Conservation (phyloP, 2,888 invertebrate species). For the Zootermopsis nevadensis region DNA sequence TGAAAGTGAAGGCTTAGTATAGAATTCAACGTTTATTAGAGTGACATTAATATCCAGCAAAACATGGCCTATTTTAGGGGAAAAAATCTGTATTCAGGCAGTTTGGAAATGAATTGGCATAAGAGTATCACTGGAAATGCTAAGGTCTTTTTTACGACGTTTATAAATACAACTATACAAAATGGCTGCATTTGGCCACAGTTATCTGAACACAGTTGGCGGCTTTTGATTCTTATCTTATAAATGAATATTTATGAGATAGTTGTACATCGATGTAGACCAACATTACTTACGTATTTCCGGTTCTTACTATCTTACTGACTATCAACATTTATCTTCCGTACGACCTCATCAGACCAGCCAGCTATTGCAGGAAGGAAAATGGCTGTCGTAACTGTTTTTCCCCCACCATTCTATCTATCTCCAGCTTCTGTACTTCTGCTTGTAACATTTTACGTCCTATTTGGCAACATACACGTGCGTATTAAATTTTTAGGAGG, state of each 20-base stretch:
- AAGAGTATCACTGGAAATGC: no score
- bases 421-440: neutral
- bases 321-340: neutral
- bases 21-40: no score
- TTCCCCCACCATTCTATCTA: neutral
- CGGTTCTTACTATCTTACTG: neutral
- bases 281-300: constrained; percentile 5
- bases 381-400: constrained; percentile 22
- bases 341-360: constrained; percentile 20
- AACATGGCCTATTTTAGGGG: no score
- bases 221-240: neutral
- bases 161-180: no score
- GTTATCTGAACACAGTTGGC: no score
- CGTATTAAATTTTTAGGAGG: constrained; percentile 27
- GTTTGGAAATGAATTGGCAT: no score
- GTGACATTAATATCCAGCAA: no score
- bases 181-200: no score
- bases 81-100: no score
- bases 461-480: constrained; percentile 15
- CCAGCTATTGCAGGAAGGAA: constrained; percentile 14
- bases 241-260: neutral
- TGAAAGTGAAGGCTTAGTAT: no score
- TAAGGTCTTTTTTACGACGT: no score
- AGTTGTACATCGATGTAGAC: neutral
- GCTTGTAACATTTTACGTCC: constrained; percentile 19